Evolutionary conservation across 2,888 invertebrate species (phyloP).

Genomic region (Ariolimax columbianus): DNA sequence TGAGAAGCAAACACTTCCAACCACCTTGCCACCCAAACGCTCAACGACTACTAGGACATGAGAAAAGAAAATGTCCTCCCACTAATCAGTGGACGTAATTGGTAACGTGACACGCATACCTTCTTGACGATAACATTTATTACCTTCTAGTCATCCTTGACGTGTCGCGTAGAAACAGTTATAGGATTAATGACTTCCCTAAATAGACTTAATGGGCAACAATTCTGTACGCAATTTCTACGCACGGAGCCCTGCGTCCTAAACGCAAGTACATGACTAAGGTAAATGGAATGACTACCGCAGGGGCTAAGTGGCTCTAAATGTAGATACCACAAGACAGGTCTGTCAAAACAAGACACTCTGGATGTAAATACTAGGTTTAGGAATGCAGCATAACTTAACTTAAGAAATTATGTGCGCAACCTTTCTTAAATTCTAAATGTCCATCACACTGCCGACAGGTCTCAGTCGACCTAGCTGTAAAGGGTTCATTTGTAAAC

Average conservation of each 20-base stretch:
- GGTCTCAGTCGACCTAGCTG: no score
- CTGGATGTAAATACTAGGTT: background rate
- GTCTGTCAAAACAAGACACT: background rate
- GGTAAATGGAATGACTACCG: background rate
- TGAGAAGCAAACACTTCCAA: no score
- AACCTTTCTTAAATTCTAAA: no score
- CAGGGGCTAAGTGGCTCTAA: background rate
- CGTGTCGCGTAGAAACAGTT: background rate
- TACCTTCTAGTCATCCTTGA: background rate
- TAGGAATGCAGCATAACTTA: background rate
- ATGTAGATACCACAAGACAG: background rate
- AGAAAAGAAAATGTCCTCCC: no score
- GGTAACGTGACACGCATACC: no score
- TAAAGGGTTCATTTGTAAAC: no score
- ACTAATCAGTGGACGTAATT: no score
- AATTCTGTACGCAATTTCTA: background rate
- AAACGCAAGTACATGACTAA: background rate
- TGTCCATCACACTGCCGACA: no score
- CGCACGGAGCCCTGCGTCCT: background rate
- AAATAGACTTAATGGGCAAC: background rate
- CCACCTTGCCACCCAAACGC: no score
- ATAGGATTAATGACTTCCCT: background rate
- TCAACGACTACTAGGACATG: no score
- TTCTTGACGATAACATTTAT: background rate
- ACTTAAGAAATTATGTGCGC: no score